phyloP scores from a whole-genome alignment of 2,797 vertebrate species.

The Catostomus latipinnis region DNA sequence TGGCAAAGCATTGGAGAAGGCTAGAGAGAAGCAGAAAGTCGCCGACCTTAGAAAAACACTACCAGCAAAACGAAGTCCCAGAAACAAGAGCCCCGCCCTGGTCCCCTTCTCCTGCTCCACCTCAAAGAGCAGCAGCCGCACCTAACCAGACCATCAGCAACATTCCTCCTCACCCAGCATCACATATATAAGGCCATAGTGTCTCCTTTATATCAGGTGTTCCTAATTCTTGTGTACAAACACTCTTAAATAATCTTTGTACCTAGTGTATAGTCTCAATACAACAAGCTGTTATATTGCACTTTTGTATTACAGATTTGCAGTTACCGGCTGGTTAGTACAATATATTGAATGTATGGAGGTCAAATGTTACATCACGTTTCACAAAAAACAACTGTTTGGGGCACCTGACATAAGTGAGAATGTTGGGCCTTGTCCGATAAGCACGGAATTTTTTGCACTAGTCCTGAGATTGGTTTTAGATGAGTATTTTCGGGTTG shows the following conservation, averaged over 20 bases:
- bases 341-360: constrained; percentile 57
- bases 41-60: constrained; percentile 84
- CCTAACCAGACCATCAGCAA: constrained; percentile 47
- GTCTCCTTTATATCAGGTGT: constrained; percentile 42
- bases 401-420: constrained; percentile 45
- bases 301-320: constrained; percentile 53
- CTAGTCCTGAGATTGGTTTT: constrained; percentile 61
- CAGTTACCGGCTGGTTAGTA: constrained; percentile 45
- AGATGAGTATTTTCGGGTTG: constrained; percentile 58
- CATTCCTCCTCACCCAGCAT: constrained; percentile 71
- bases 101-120: constrained; percentile 90
- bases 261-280: constrained; percentile 39
- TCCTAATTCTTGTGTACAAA: constrained; percentile 37
- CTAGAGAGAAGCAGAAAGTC: constrained; percentile 78
- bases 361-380: constrained; percentile 31
- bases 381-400: constrained; percentile 30
- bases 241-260: constrained; percentile 22
- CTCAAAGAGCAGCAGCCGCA: constrained; percentile 48
- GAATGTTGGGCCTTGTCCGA: constrained; percentile 45
- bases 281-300: constrained; percentile 38
- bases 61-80: constrained; percentile 91
- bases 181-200: constrained; percentile 68
- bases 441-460: constrained; percentile 62
- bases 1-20: constrained; percentile 88
- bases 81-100: constrained; percentile 90